Conservation (phyloP, 2,888 invertebrate species). For the Bunonema sp. region DNA sequence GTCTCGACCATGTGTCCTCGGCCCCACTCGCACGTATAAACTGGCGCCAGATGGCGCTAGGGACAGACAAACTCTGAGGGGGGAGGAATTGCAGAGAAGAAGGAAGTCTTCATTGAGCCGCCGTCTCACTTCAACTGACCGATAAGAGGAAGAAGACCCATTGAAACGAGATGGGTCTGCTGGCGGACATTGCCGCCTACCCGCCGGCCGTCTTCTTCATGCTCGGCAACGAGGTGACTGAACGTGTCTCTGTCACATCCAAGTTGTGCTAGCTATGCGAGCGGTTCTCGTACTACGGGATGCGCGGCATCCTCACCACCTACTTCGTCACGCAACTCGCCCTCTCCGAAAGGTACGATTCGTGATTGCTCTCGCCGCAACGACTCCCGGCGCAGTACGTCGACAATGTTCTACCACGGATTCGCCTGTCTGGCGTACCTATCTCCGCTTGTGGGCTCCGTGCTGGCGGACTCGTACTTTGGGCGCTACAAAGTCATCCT, state of each 20-base stretch:
- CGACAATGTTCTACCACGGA: constrained; percentile 60
- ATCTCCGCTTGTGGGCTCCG: constrained; percentile 75
- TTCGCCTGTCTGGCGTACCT: constrained; percentile 81
- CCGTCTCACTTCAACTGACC: too few species aligned
- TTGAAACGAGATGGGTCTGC: too few species aligned
- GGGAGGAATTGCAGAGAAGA: too few species aligned
- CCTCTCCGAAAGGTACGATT: constrained; percentile 23
- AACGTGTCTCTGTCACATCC: too few species aligned
- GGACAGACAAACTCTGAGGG: too few species aligned
- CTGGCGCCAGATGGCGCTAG: too few species aligned
- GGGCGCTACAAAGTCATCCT: constrained; percentile 45
- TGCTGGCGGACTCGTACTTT: constrained; percentile 67
- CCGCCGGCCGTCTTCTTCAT: constrained; percentile 72
- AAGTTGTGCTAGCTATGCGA: too few species aligned
- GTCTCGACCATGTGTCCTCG: too few species aligned
- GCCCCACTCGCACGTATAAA: too few species aligned
- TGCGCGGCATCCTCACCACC: constrained; percentile 38
- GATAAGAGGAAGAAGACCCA: too few species aligned
- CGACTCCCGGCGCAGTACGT: background rate
- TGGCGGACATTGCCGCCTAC: too few species aligned
- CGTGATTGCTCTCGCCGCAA: background rate
- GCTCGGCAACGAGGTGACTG: constrained; percentile 81
- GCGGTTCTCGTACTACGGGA: constrained; percentile 44
- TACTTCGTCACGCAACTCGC: constrained; percentile 35
- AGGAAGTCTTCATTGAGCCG: too few species aligned